Base-by-base conservation (phyloP, 2,797 vertebrate genomes). In the Karalla daura region DNA sequence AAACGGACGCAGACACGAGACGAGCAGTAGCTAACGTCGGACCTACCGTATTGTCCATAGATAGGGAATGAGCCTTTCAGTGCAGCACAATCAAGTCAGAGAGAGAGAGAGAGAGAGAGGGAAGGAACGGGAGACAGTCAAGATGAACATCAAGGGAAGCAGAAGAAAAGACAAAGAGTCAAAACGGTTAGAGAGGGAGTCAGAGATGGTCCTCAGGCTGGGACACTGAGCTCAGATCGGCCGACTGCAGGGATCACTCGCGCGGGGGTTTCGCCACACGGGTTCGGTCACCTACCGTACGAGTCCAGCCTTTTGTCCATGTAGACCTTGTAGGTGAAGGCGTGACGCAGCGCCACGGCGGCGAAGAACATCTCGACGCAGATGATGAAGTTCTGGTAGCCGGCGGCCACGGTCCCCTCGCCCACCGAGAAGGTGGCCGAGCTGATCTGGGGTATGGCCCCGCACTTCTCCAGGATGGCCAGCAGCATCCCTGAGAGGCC, bases 341-440 rank as follows among this genome's bases (percentile, higher is more conserved):
- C 98, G 0, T 98, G 95, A 49, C 98, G 95, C 69, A 99, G 86
- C 14, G 97, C 97, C 0, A 98, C 78, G 2, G 98, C 96, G 1
- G 98, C 97, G 5, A 99, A 99, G 92, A 99, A 99, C 98, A 99
- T 99, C 93, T 99, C 98, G 28, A 99, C 94, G 2, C 98, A 99
- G 87, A 98, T 96, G 86, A 99, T 99, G 90, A 99, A 99, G 93
- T 99, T 98, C 84, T 99, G 98, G 87, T 99, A 99, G 4, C 97
- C 98, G 0, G 98, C 97, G 0, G 98, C 98, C 30, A 99, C 97
- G 0, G 98, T 99, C 73, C 98, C 97, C 83, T 98, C 96, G 0
- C 97, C 97, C 69, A 98, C 97, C 0, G 95, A 97, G 75, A 99
- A 95, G 0, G 85, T 91, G 7, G 95, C 93, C 0, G 96, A 97